Conservation (phyloP, 2,797 vertebrate species). For the Hapalemur alaotrensis region DNA sequence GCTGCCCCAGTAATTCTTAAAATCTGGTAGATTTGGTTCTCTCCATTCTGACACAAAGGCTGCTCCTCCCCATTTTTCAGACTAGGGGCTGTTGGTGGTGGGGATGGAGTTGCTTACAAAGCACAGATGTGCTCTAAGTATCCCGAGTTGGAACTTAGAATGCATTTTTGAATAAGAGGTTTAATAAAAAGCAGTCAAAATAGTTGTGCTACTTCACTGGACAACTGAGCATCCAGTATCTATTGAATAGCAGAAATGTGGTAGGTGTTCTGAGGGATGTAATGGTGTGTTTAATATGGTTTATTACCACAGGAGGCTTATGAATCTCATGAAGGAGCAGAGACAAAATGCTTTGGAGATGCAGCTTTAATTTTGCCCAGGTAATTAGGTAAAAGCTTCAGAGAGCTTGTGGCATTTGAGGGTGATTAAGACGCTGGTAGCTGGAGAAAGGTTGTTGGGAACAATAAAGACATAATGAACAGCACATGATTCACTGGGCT, state of each 20-base stretch:
- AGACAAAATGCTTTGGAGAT: background rate
- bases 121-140: background rate
- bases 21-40: background rate
- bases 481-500: background rate
- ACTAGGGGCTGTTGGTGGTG: background rate
- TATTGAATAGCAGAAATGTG: background rate
- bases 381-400: background rate
- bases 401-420: background rate
- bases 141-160: background rate
- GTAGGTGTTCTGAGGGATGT: background rate
- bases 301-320: background rate
- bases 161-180: background rate
- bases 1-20: background rate
- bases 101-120: background rate
- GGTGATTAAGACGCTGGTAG: background rate
- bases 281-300: rapidly evolving
- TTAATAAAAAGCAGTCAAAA: background rate
- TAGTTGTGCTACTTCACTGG: background rate
- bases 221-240: rapidly evolving
- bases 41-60: background rate
- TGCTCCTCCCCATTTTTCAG: background rate
- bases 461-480: background rate
- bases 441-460: background rate
- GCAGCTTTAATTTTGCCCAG: background rate
- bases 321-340: background rate